These are phyloP conservation scores for Parascotia fuliginaria DNA, from an alignment of 2,888 invertebrate genomes.

Conservation along the genomic window DNA sequence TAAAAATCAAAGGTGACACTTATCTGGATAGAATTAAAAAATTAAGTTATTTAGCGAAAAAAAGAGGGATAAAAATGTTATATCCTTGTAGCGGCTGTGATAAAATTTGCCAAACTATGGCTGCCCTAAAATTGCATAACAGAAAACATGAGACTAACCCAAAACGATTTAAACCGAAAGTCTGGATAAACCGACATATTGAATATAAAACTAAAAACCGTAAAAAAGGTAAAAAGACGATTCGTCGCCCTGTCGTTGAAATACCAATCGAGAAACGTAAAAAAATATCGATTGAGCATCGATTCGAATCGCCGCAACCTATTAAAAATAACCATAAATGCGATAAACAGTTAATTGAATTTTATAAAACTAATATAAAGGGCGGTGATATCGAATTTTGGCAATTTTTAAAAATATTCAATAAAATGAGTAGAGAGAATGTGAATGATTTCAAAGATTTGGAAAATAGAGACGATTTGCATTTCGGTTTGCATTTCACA, in stretches of 20 bases:
- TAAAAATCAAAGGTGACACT: conserved; percentile 36
- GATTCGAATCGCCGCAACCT: conserved; percentile 61
- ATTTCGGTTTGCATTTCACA: conserved; percentile 58
- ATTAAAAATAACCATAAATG: conserved; percentile 69
- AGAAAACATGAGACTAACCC: conserved; percentile 64
- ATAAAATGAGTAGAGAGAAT: conserved; percentile 68
- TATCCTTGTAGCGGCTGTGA: conserved; percentile 70
- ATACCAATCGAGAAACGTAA: background rate
- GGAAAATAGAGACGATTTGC: conserved; percentile 48
- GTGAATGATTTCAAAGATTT: conserved; percentile 66
- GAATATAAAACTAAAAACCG: conserved; percentile 12
- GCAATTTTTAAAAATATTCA: conserved; percentile 76
- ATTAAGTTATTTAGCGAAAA: conserved; percentile 56
- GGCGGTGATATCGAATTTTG: conserved; percentile 74
- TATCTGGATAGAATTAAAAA: conserved; percentile 61
- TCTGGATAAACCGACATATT: conserved; percentile 59
- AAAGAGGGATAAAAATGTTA: conserved; percentile 56
- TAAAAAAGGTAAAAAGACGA: conserved; percentile 4
- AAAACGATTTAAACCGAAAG: conserved; percentile 64
- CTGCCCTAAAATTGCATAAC: conserved; percentile 65
- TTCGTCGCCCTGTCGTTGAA: background rate
- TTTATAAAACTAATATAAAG: conserved; percentile 68
- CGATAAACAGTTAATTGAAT: conserved; percentile 63
- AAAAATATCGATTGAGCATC: conserved; percentile 22
- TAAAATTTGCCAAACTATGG: conserved; percentile 65